phyloP scores from a whole-genome alignment of 2,797 vertebrate species.

The Myotis planiceps region DNA sequence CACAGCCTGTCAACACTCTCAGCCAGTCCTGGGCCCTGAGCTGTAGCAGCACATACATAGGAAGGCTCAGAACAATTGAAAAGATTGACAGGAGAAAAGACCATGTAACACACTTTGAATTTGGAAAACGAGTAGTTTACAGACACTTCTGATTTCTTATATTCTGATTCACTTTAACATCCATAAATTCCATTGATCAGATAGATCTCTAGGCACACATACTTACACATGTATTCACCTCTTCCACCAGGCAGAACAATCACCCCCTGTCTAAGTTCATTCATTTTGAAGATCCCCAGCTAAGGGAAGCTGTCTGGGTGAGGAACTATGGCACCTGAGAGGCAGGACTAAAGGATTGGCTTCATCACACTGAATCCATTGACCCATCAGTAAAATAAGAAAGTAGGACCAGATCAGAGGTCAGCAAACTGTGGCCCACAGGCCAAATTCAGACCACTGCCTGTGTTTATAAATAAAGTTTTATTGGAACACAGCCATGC shows the following conservation, averaged over 20 bases:
- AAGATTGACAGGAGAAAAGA: conserved; percentile 35
- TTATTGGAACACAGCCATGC: not conserved
- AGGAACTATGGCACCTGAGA: not conserved
- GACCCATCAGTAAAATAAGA: not conserved
- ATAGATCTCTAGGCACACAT: not conserved
- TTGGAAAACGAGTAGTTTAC: not conserved
- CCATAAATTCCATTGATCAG: not conserved
- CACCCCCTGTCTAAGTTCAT: fast-evolving
- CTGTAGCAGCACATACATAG: not conserved
- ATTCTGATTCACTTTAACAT: not conserved
- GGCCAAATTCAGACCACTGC: not conserved
- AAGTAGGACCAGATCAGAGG: not conserved
- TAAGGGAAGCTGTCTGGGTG: not conserved
- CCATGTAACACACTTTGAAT: not conserved
- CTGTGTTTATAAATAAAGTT: not conserved
- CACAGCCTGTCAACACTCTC: not conserved
- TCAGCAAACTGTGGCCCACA: not conserved
- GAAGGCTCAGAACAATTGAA: not conserved
- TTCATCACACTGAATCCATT: not conserved
- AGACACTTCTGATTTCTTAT: not conserved
- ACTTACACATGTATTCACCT: not conserved
- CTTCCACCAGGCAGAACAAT: not conserved
- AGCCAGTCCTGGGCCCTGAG: not conserved
- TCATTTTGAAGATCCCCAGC: not conserved
- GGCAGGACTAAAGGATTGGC: not conserved